Conservation (phyloP, 2,797 vertebrate species). For the Tachyglossus aculeatus region DNA sequence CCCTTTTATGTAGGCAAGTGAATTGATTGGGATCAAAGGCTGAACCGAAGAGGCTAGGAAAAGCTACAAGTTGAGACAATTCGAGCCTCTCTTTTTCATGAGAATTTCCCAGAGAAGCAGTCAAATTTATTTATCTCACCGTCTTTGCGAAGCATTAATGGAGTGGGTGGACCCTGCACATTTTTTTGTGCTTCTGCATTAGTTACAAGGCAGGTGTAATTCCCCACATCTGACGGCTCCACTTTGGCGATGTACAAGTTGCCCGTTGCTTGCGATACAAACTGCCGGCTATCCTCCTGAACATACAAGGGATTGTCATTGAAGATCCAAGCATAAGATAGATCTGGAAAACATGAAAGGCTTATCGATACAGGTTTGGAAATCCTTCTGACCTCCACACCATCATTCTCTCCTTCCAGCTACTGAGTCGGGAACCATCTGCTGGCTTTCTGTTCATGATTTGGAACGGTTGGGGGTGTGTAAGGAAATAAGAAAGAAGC, state of each 20-base stretch:
- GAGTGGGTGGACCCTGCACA: conserved; percentile 52
- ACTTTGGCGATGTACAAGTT: conserved; percentile 75
- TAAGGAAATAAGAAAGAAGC: too few species aligned
- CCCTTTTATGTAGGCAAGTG: background rate
- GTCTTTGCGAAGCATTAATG: conserved; percentile 65
- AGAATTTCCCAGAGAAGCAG: too few species aligned
- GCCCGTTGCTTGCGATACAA: conserved; percentile 71
- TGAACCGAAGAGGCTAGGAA: too few species aligned
- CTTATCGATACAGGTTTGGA: too few species aligned
- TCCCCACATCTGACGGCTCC: conserved; percentile 70
- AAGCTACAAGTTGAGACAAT: too few species aligned
- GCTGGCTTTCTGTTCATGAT: too few species aligned
- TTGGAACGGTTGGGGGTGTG: too few species aligned
- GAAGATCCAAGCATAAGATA: conserved; percentile 71
- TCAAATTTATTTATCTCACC: conserved; percentile 54
- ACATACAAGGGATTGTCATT: conserved; percentile 58
- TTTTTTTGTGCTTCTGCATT: conserved; percentile 44
- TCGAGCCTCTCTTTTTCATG: too few species aligned
- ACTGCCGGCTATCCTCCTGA: conserved; percentile 52
- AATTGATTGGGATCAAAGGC: background rate
- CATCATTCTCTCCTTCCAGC: too few species aligned
- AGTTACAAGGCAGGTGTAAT: conserved; percentile 68
- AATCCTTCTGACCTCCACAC: too few species aligned
- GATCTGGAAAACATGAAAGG: conserved; percentile 54
- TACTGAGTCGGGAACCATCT: too few species aligned